Conservation (phyloP, 1,140 invertebrate genomes). For the Apis laboriosa region DNA sequence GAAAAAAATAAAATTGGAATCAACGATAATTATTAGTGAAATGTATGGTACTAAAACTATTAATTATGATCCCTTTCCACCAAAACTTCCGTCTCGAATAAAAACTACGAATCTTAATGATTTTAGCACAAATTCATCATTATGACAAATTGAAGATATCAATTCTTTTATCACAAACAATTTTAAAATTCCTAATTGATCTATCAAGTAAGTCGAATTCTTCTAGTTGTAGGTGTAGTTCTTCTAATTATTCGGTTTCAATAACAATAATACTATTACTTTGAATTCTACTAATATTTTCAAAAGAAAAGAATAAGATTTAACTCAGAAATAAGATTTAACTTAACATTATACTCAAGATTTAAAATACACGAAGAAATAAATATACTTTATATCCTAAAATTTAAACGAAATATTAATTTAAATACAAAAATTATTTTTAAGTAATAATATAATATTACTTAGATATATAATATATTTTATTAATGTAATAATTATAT, state of each 20-base stretch:
- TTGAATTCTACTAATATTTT: no score
- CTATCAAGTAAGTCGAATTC: conserved; percentile 37
- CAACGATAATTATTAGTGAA: conserved; percentile 53
- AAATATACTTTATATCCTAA: not conserved
- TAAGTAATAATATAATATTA: no score
- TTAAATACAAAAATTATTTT: not conserved
- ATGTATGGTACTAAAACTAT: conserved; percentile 63
- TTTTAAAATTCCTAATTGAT: not conserved
- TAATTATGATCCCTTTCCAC: conserved; percentile 53
- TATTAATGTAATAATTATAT: not conserved
- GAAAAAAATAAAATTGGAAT: not conserved
- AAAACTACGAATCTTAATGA: conserved; percentile 42
- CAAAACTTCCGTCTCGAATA: conserved; percentile 11
- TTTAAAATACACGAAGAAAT: not conserved
- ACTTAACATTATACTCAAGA: no score
- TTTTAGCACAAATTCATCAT: not conserved
- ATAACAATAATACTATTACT: no score
- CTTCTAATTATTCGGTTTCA: not conserved
- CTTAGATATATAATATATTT: not conserved
- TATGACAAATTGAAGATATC: not conserved
- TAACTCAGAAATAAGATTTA: not conserved
- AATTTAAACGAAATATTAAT: not conserved
- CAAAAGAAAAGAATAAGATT: not conserved
- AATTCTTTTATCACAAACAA: not conserved
- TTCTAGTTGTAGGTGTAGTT: conserved; percentile 4